phyloP scores from a whole-genome alignment of 2,113 vertebrate genomes.

The Damaliscus lunatus region DNA sequence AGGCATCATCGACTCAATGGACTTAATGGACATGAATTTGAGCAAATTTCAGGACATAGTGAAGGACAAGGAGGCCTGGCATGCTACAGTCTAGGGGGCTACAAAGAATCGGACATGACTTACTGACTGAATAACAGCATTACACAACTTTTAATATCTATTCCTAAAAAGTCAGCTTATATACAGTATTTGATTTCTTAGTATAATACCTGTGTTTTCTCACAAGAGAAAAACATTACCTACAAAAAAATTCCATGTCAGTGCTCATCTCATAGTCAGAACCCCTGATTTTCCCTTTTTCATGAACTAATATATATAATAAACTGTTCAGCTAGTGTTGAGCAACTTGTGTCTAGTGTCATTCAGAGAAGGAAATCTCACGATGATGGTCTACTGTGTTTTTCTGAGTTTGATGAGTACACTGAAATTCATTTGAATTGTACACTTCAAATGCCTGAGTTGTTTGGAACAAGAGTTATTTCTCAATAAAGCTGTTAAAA shows the following conservation, averaged over 20 bases:
- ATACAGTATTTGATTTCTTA: background rate
- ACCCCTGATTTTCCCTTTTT: background rate
- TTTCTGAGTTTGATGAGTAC: background rate
- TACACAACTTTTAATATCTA: background rate
- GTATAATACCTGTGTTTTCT: background rate
- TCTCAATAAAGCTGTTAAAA: background rate
- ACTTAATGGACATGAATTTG: background rate
- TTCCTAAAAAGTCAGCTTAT: background rate
- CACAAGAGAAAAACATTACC: background rate
- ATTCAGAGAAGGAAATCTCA: background rate
- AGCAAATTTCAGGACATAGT: background rate
- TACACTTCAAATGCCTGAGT: too few species aligned
- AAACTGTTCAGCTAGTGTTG: background rate
- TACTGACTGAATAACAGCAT: background rate
- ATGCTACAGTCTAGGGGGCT: background rate
- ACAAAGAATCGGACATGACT: background rate
- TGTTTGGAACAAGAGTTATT: background rate
- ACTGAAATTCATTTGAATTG: background rate
- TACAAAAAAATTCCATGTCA: background rate
- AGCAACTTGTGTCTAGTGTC: background rate
- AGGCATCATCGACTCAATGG: background rate
- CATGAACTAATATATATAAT: background rate
- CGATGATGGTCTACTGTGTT: too few species aligned
- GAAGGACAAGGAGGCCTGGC: background rate
- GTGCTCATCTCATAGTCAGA: background rate